Base-by-base conservation (phyloP, 1,140 invertebrate species). In the Achroia grisella region DNA sequence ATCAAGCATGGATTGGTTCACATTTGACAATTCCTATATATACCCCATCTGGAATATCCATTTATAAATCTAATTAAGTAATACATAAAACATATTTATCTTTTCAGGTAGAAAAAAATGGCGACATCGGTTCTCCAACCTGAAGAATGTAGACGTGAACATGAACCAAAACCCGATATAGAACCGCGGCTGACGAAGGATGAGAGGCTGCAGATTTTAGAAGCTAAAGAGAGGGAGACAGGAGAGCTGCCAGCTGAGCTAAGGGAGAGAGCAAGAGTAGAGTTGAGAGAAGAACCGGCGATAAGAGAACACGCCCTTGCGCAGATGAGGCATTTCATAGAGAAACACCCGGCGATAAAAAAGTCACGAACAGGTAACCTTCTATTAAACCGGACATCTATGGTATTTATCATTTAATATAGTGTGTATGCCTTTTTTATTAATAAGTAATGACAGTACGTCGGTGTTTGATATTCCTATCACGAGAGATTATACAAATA, bases 321-420 rank as follows among this genome's bases (percentile, higher is more conserved):
- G 13, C 92, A 93, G 66, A 90, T 95, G 69, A 86, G 92, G 29
- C 89, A 94, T 43, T 94, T 93, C 89, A 93, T 94, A 35, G 70
- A 86, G 1, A 94, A 94, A 67, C 92, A 94, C 86, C 91, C 92
- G 0, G 82, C 88, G 8, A 94, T 95, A 23, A 92, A 90, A 53
- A 90, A 88, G 52, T 94, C 93, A 71, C 86, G 93, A 35, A 93
- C 91, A 35, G 90, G 90, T 91, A 64, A 86, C 82, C 46, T 33
- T 29, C 23, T 15, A 0, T 34, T 35, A 23, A 23, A 23, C n/a
- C n/a, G n/a, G n/a, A n/a, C n/a, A n/a, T n/a, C n/a, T n/a, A n/a
- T n/a, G n/a, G n/a, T n/a, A n/a, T n/a, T n/a, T n/a, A n/a, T n/a
- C n/a, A n/a, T n/a, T n/a, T n/a, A n/a, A n/a, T n/a, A n/a, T n/a